These are phyloP conservation scores for Chunga burmeisteri DNA, from an alignment of 2,113 vertebrate species.

Conservation along the genomic window DNA sequence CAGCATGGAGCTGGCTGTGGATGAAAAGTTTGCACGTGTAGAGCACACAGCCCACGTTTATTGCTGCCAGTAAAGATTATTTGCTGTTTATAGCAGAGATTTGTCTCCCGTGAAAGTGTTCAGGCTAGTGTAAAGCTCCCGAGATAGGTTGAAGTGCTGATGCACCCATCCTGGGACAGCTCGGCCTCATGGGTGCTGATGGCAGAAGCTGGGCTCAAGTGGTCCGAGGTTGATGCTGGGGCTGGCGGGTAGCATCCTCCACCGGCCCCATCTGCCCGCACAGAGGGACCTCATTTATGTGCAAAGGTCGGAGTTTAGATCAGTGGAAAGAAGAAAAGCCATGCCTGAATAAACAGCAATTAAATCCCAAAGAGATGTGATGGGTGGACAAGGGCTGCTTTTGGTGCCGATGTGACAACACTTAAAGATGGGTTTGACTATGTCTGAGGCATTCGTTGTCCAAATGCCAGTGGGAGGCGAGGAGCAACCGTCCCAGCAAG, in stretches of 20 bases:
- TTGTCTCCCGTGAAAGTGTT: neutral
- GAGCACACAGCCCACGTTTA: neutral
- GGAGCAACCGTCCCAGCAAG: neutral
- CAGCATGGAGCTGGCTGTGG: neutral
- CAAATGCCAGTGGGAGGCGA: neutral
- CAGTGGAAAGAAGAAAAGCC: neutral
- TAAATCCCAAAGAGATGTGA: neutral
- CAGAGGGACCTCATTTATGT: neutral
- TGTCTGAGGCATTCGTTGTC: fast-evolving
- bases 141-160: too few species aligned
- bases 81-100: neutral
- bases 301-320: neutral
- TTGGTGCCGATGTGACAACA: neutral
- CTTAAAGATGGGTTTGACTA: neutral
- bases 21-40: fast-evolving
- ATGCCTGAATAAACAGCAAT: neutral
- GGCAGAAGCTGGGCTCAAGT: neutral
- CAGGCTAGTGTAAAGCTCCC: neutral
- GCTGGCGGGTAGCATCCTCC: neutral
- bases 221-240: neutral
- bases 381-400: neutral
- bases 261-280: fast-evolving
- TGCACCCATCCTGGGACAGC: fast-evolving
- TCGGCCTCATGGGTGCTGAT: fast-evolving
- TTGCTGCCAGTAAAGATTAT: neutral